phyloP scores from a whole-genome alignment of 2,113 vertebrate genomes.

The Macroglossus sobrinus region DNA sequence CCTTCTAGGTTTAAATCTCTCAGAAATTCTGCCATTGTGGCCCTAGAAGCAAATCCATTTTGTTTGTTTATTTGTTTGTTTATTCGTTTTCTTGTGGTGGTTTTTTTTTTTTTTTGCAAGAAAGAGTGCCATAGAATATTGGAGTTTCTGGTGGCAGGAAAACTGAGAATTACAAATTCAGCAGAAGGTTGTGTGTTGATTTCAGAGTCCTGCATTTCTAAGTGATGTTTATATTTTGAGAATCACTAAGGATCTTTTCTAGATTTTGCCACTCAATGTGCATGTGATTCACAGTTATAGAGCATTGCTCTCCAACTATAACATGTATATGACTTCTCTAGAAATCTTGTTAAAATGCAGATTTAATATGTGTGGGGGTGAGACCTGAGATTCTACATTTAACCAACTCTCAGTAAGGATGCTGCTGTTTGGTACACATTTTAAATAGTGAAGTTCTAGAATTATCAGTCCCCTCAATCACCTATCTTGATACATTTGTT shows the following conservation, averaged over 20 bases:
- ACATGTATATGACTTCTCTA: not conserved
- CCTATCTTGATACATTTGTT: not conserved
- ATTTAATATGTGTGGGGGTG: not conserved
- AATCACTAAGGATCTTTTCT: not conserved
- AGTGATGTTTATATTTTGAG: conserved; percentile 6
- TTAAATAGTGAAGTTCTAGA: not conserved
- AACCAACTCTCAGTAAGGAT: not conserved
- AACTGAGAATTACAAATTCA: conserved; percentile 57
- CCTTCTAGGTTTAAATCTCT: conserved; percentile 17
- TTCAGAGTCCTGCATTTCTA: conserved; percentile 37
- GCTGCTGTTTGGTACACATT: not conserved
- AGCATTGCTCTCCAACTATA: conserved; percentile 19
- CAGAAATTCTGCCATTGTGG: conserved; percentile 7
- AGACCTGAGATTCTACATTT: not conserved
- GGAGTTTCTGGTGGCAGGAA: conserved; percentile 41
- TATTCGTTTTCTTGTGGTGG: not conserved
- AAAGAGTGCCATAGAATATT: conserved; percentile 15
- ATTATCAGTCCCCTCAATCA: not conserved
- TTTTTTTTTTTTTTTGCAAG: not conserved
- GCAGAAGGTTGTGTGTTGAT: conserved; percentile 42
- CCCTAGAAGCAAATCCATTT: conserved; percentile 9
- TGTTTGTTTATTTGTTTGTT: not conserved
- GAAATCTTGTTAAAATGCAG: conserved; percentile 22
- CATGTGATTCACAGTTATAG: not conserved
- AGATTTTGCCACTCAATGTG: not conserved